Conservation (phyloP, 1,140 invertebrate genomes). For the Drosophila equinoxialis region DNA sequence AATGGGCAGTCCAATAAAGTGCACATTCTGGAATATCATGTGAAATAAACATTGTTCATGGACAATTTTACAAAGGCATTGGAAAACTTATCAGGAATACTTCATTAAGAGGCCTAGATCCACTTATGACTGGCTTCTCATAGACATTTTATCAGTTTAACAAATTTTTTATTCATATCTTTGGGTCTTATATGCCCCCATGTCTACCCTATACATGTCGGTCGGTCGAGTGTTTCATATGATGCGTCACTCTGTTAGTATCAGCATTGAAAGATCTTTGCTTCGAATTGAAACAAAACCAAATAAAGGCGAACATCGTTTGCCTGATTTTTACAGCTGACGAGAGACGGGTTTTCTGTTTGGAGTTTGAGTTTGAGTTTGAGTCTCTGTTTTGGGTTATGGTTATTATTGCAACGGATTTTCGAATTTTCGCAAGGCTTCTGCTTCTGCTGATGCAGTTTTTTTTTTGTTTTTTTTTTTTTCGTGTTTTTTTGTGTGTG, state of each 20-base stretch:
- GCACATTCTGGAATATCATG: too few species aligned
- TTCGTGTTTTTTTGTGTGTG: slow-evolving; percentile 26
- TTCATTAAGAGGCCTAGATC: too few species aligned
- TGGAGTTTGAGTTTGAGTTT: slow-evolving; percentile 21
- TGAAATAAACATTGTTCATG: too few species aligned
- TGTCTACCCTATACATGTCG: neutral
- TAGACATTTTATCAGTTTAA: too few species aligned
- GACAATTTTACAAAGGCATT: too few species aligned
- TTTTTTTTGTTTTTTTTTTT: slow-evolving; percentile 57
- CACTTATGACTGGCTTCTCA: too few species aligned
- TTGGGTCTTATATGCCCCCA: neutral
- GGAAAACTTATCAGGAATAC: too few species aligned
- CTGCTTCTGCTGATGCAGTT: slow-evolving; percentile 44
- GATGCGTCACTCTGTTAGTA: slow-evolving; percentile 73
- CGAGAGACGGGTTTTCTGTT: slow-evolving; percentile 8
- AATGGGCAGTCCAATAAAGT: too few species aligned
- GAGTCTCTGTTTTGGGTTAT: slow-evolving; percentile 29
- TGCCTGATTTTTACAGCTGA: slow-evolving; percentile 64
- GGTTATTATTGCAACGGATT: slow-evolving; percentile 61
- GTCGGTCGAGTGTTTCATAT: slow-evolving; percentile 46
- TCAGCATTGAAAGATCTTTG: slow-evolving; percentile 62
- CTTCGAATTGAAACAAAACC: slow-evolving; percentile 24
- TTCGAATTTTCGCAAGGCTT: slow-evolving; percentile 63
- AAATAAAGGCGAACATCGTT: slow-evolving; percentile 60
- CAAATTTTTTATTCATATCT: too few species aligned